These are phyloP conservation scores for Lasioglossum pauxillum DNA, from an alignment of 2,888 invertebrate species.

Conservation along the genomic window DNA sequence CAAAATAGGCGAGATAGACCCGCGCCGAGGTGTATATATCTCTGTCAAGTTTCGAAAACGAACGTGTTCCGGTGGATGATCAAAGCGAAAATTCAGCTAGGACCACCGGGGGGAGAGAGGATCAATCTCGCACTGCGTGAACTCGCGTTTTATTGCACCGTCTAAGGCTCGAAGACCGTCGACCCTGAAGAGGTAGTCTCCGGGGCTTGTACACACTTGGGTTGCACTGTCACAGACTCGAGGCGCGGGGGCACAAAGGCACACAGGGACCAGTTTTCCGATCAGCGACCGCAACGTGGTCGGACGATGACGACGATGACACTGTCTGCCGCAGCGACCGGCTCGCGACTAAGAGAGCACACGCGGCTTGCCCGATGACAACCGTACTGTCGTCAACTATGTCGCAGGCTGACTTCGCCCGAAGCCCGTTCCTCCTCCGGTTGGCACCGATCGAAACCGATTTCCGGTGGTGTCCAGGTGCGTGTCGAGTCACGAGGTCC, in stretches of 20 bases:
- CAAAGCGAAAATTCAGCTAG: neutral
- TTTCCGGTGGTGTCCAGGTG: constrained; percentile 9
- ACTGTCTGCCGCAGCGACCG: constrained; percentile 26
- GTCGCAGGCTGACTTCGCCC: neutral
- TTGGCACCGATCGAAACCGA: neutral
- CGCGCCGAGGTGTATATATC: neutral
- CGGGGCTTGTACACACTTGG: constrained; percentile 55
- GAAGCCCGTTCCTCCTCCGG: constrained; percentile 5
- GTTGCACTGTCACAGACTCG: constrained; percentile 67
- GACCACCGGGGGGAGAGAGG: neutral
- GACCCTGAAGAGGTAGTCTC: constrained; percentile 44
- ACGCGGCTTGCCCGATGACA: constrained; percentile 25
- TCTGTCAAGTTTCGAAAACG: neutral
- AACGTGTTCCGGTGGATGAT: neutral
- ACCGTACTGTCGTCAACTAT: constrained; percentile 38
- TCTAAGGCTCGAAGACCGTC: constrained; percentile 42
- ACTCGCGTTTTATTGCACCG: constrained; percentile 52
- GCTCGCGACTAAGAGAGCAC: constrained; percentile 21
- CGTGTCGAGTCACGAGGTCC: neutral
- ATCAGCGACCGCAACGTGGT: constrained; percentile 49
- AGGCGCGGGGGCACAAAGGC: constrained; percentile 33
- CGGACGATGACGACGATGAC: constrained; percentile 2
- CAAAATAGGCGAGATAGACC: neutral
- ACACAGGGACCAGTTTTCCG: constrained; percentile 51
- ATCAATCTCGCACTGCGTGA: neutral